A percentile compares a stretch with the other conserved stretches of the same genome.
These are phyloP conservation scores for Holothuria glaberrima DNA, from an alignment of 35 echinoderm and acorn worm species.

Conservation along the genomic window DNA sequence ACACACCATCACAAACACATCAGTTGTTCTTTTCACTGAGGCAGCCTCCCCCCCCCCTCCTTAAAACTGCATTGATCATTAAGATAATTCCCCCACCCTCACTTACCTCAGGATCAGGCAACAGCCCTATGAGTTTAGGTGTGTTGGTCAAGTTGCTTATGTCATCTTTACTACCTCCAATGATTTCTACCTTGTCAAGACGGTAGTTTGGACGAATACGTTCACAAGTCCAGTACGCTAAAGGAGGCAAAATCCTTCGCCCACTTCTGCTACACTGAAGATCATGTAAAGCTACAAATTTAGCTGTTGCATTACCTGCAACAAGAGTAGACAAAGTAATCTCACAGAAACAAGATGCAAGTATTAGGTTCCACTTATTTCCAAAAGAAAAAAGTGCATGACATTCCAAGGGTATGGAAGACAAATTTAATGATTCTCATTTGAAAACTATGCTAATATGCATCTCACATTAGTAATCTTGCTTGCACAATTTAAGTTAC, in stretches of 20 bases:
- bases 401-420: no score
- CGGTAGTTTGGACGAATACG: slow-evolving; percentile 43
- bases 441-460: no score
- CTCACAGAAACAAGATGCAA: no score
- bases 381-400: no score
- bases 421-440: no score
- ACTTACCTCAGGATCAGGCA: not conserved
- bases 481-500: no score
- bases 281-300: slow-evolving; percentile 52
- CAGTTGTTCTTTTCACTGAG: no score
- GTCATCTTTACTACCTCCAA: slow-evolving; percentile 59
- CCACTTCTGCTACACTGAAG: slow-evolving; percentile 75
- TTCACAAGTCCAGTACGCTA: slow-evolving; percentile 84
- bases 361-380: no score
- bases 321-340: not conserved
- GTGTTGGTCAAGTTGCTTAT: slow-evolving; percentile 26
- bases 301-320: slow-evolving; percentile 15
- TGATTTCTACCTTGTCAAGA: slow-evolving; percentile 60
- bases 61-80: no score
- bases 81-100: not conserved
- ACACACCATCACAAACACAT: no score
- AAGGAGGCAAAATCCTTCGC: slow-evolving; percentile 73
- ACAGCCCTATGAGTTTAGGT: slow-evolving; percentile 14
- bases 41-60: no score
- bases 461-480: no score